Evolutionary conservation across 2,113 vertebrate species (phyloP).

Genomic region (Bubo bubo): DNA sequence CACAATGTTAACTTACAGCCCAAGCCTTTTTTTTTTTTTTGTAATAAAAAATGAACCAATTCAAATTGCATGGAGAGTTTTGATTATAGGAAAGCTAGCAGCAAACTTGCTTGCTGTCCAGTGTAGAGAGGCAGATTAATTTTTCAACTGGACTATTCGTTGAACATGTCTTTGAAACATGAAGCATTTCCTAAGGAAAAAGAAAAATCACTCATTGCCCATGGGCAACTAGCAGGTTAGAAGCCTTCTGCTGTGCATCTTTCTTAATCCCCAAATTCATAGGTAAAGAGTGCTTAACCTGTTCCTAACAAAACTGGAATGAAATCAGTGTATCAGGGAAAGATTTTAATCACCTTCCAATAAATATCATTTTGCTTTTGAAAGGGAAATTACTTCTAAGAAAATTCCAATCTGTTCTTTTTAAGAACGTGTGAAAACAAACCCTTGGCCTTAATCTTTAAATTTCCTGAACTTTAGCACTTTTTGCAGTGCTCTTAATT

Average conservation of each 20-base stretch:
- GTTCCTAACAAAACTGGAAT: background rate
- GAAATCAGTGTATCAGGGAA: background rate
- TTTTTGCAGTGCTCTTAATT: conserved; percentile 25
- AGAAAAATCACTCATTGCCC: background rate
- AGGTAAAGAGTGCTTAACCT: background rate
- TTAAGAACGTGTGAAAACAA: background rate
- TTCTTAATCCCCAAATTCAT: background rate
- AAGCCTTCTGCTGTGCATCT: background rate
- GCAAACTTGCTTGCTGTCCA: background rate
- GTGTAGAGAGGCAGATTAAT: background rate
- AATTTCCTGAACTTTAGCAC: conserved; percentile 26
- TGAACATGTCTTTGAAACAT: background rate
- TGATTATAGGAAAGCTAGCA: background rate
- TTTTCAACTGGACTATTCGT: background rate
- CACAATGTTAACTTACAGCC: background rate
- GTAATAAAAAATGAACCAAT: background rate
- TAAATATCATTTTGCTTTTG: background rate
- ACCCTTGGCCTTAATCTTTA: conserved; percentile 19
- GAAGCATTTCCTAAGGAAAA: background rate
- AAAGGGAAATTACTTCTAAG: conserved; percentile 4
- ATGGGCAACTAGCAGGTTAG: background rate
- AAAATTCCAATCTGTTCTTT: background rate
- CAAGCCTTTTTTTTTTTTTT: background rate
- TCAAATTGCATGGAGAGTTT: background rate
- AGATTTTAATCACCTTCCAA: conserved; percentile 2